Conservation (phyloP, 2,888 invertebrate genomes). For the Netelia inedita region DNA sequence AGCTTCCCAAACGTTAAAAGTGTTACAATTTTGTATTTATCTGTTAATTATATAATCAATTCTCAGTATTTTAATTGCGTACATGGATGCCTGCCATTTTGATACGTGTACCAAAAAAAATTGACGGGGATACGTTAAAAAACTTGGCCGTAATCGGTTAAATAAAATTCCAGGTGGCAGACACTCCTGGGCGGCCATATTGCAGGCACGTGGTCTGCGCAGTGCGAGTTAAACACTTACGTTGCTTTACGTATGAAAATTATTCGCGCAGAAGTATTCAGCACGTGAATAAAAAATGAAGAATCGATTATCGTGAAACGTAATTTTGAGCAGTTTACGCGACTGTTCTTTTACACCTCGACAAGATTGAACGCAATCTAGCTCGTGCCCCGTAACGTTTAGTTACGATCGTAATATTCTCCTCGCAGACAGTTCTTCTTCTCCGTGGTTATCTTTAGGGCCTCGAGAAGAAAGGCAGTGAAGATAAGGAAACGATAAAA, state of each 20-base stretch:
- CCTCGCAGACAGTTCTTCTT: background rate
- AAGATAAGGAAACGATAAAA: background rate
- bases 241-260: background rate
- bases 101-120: too few relatives aligned
- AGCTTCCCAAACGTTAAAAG: background rate
- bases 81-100: too few relatives aligned
- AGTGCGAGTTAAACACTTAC: too few relatives aligned
- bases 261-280: background rate
- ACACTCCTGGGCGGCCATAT: too few relatives aligned
- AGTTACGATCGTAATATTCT: background rate
- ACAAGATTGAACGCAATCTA: background rate
- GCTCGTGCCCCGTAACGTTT: background rate
- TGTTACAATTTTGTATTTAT: background rate
- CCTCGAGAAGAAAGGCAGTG: background rate
- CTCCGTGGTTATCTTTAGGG: background rate
- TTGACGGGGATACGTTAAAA: too few relatives aligned
- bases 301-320: background rate
- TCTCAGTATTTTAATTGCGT: too few relatives aligned
- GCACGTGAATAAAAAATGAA: background rate
- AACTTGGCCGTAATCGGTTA: too few relatives aligned
- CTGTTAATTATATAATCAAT: too few relatives aligned
- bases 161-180: too few relatives aligned
- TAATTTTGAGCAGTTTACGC: background rate
- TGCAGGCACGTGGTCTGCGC: too few relatives aligned
- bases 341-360: background rate